phyloP scores from a whole-genome alignment of 2,888 invertebrate genomes.

The Rhorus exstirpatorius region DNA sequence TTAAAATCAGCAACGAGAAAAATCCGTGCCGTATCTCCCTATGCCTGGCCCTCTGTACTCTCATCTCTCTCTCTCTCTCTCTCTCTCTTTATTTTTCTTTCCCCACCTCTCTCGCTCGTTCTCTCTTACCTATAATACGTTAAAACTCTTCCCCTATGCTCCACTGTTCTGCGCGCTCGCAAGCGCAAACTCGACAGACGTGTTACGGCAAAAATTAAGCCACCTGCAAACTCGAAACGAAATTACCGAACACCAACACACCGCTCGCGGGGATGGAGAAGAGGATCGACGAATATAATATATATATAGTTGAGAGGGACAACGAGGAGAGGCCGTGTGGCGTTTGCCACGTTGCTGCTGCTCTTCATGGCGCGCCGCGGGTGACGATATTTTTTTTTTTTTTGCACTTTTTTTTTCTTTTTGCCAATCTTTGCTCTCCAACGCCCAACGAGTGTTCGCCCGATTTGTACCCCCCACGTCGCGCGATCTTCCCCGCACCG shows the following conservation, averaged over 20 bases:
- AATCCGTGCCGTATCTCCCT: conserved; percentile 85
- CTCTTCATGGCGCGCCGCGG: conserved; percentile 40
- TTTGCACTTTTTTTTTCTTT: conserved; percentile 35
- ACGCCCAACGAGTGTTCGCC: conserved; percentile 60
- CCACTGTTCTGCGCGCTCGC: conserved; percentile 10
- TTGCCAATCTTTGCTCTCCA: conserved; percentile 62
- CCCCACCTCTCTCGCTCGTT: conserved; percentile 11
- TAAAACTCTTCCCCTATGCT: neutral
- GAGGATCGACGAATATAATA: too few relatives aligned
- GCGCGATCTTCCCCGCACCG: conserved; percentile 27
- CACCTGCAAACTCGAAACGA: conserved; percentile 79
- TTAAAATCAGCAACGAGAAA: conserved; percentile 86
- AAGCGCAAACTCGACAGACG: conserved; percentile 79
- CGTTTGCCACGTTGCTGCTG: conserved; percentile 7
- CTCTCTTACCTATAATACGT: too few relatives aligned
- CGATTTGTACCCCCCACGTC: conserved; percentile 61
- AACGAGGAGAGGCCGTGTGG: neutral
- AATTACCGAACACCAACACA: conserved; percentile 67
- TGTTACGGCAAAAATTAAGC: conserved; percentile 85
- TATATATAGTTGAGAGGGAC: too few relatives aligned
- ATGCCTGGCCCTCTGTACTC: conserved; percentile 71
- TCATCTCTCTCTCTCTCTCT: conserved; percentile 20
- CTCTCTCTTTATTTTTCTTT: conserved; percentile 29
- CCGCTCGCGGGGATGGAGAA: conserved; percentile 18
- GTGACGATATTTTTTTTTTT: conserved; percentile 57